Base-by-base conservation (phyloP, 2,888 invertebrate genomes). In the Heliconius sara region DNA sequence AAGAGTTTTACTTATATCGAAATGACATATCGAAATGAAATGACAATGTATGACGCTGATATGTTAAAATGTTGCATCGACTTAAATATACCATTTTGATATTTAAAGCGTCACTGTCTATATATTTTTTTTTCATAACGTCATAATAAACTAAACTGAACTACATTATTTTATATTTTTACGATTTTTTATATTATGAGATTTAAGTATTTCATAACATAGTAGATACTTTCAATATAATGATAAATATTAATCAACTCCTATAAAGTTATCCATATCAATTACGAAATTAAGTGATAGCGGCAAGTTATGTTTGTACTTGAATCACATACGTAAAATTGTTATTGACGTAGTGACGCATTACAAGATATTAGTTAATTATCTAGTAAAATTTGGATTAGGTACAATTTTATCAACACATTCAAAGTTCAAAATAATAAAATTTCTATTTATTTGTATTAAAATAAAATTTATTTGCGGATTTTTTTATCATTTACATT, bases 221-320 rank as follows among this genome's bases (percentile, higher is more conserved):
- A 57, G 12, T 30, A 30, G 4, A 30, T 9, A 73, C n/a, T 73
- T 60, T 34, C 25, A 65, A 10, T 65, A 63, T 43, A n/a, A 70
- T 75, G 47, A 75, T 75, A 75, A 76, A 67, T 47, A 76, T 67
- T 76, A 67, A 67, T 76, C 67, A 66, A 22, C 7, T 67, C 52
- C 52, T 67, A 67, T 52, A 67, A 30, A 76, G 4, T 66, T 76
- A 30, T 76, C 47, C 67, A 66, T 30, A n/a, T 76, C 52, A 63
- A 47, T 76, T 76, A 76, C 67, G 67, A 67, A 76, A 52, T 76
- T 66, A 76, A 47, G 19, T 47, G 75, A 75, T 75, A 75, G 39
- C 72, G 72, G 57, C 75, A 43, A 43, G 63, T 75, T 25, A 43
- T 74, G 63, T 74, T 74, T 75, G 65, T 75, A 25, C 75, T 39